Base-by-base conservation (phyloP, 1,140 invertebrate genomes). In the Limonius californicus region DNA sequence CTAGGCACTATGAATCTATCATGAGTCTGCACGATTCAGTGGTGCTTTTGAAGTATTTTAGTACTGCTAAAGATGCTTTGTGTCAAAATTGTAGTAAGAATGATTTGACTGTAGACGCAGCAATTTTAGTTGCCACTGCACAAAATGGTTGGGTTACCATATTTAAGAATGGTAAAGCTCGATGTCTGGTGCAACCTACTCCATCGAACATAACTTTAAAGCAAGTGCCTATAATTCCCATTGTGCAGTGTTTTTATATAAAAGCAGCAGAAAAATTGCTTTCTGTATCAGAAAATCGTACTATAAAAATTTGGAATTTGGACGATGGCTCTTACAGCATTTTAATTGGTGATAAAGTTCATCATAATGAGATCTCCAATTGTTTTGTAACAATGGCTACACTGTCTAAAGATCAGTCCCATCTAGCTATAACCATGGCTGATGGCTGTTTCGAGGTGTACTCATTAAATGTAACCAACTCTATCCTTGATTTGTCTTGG, bases 21-120 rank as follows among this genome's bases (percentile, higher is more conserved):
- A 54, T 56, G 21, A 32, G 32, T 21, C 23, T 62, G 43, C 35
- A 53, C 9, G 61, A 43, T 7, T 21, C 64, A 11, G 23, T 65
- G 35, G 15, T 16, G 2, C 55, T 57, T 47, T 32, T 65, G n/a
- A 61, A 65, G 27, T 62, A 62, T 47, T 65, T 65, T 18, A 18
- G 20, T 15, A 21, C 4, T 15, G 50, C 19, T 2, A 19, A 23
- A 20, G 14, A 14, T 14, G 7, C 2, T 2, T 4, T 6, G 4
- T 15, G 3, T 8, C 4, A 32, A 15, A 55, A 23, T 14, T 8
- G 9, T 14, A 32, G 14, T 12, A 30, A 55, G 4, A 32, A 55
- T 27, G 8, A 21, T 18, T 16, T 14, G 8, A 1, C 2, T 4
- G 6, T 11, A 3, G 9, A 42, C 2, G 16, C 14, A 1, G 19